phyloP scores from a whole-genome alignment of 2,888 invertebrate genomes.

The Dryobota labecula region DNA sequence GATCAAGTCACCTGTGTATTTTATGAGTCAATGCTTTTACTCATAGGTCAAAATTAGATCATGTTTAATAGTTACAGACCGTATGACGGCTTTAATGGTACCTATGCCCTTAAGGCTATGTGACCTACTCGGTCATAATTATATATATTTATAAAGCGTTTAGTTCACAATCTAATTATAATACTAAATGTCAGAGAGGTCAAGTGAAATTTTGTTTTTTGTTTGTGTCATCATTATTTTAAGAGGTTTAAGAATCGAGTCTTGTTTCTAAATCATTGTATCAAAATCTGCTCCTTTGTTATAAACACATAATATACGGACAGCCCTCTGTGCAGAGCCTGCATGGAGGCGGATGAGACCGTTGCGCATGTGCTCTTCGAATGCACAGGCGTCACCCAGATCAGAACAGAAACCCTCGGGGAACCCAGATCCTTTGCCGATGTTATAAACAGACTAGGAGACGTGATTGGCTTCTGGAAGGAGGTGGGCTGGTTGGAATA shows the following conservation, averaged over 20 bases:
- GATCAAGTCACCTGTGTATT: constrained; percentile 36
- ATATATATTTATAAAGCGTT: constrained; percentile 41
- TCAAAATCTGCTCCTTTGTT: background rate
- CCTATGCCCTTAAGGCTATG: constrained; percentile 41
- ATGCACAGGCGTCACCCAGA: too few species aligned
- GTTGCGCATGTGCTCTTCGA: too few species aligned
- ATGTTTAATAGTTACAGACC: constrained; percentile 43
- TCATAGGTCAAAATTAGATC: constrained; percentile 69
- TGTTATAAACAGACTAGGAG: too few species aligned
- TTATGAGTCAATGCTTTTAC: constrained; percentile 50
- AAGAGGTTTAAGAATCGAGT: constrained; percentile 3
- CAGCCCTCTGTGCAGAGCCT: too few species aligned
- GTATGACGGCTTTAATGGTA: constrained; percentile 41
- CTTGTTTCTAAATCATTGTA: background rate
- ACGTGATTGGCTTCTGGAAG: too few species aligned
- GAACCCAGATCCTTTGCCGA: too few species aligned
- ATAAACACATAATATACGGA: too few species aligned
- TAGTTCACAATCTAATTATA: constrained; percentile 36
- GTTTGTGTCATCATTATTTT: constrained; percentile 21
- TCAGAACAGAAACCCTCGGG: too few species aligned
- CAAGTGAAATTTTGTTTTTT: constrained; percentile 25
- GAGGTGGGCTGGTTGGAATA: too few species aligned
- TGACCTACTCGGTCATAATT: constrained; percentile 46
- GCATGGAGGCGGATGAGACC: too few species aligned
- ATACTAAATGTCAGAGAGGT: constrained; percentile 42